Evolutionary conservation across 53 echinoderm and acorn worm genomes (phyloP), one percentile per base, ranked within the genome.

Genomic region (Echinometra lucunter): DNA sequence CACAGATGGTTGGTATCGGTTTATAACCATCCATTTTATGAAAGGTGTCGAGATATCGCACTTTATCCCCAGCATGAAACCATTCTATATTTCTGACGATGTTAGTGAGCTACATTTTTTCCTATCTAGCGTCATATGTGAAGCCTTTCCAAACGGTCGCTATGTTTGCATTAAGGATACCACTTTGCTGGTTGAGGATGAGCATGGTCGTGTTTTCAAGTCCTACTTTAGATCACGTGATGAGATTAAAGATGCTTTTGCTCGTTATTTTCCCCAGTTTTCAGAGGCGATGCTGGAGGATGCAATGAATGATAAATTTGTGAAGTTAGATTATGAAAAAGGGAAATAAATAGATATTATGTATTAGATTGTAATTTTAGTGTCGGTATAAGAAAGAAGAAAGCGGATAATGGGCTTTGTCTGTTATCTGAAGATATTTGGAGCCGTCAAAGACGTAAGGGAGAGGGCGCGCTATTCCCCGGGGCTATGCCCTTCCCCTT

Each of bases 111-210:
- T 9, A 3, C n/a, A 6, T 25, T 55, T 55, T 55, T 92, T 74
- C 53, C 57, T 75, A 12, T 17, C 28, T 17, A 92, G 93, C 17
- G 28, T 37, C 23, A 44, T 80, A 56, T 75, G 78, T 11, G 13
- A 37, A 12, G 93, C 93, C 3, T 92, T 23, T 37, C 93, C 93
- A 2, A 27, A 78, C 57, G 80, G 80, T 34, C 93, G 80, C 28
- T 92, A 78, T 37, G 57, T 92, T 21, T 78, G 93, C 57, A 92
- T 92, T 81, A 92, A 92, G 10, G 80, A 92, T 4, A 78, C 93
- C 4, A 92, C 93, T 27, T 53, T 92, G 16, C 57, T 92, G 58
- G 1, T 92, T 2, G 93, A 92, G 45, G 25, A 74, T 2, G 80
- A 75, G 13, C 3, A 23, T 32, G 93, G 93, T 34, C 1, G 6